Evolutionary conservation across 2,113 vertebrate species (phyloP).

Genomic region (Eubucco bourcierii): DNA sequence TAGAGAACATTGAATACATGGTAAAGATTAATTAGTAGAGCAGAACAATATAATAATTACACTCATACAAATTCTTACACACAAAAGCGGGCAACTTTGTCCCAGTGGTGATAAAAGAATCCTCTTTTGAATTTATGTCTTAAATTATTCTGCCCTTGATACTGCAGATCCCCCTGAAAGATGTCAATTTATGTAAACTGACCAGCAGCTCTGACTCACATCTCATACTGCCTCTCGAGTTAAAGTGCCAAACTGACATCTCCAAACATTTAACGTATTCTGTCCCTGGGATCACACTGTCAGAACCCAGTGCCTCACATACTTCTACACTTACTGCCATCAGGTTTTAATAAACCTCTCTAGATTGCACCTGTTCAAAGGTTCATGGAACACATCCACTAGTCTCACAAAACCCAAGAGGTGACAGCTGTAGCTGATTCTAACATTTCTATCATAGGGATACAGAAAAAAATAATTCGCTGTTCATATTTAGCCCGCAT

Average conservation of each 20-base stretch:
- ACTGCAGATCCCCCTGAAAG: background rate
- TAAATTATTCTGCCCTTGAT: background rate
- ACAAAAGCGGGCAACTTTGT: background rate
- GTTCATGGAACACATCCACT: background rate
- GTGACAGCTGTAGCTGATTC: slow-evolving; percentile 5
- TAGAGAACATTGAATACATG: background rate
- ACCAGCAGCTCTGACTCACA: background rate
- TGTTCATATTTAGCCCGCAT: background rate
- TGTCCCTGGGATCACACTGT: background rate
- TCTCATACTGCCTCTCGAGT: background rate
- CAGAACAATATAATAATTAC: background rate
- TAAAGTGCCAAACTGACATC: background rate
- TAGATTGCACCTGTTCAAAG: slow-evolving; percentile 45
- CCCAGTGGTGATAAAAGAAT: background rate
- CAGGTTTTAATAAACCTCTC: slow-evolving; percentile 9
- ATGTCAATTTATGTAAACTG: background rate
- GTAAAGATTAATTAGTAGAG: background rate
- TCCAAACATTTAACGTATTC: background rate
- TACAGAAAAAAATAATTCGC: background rate
- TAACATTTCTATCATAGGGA: background rate
- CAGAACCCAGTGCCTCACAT: background rate
- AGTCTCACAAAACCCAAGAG: slow-evolving; percentile 6
- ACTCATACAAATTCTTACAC: background rate
- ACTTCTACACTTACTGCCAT: background rate
- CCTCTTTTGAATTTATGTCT: background rate